These are phyloP conservation scores for Phlogophora meticulosa DNA, from an alignment of 2,888 invertebrate species.

Conservation along the genomic window DNA sequence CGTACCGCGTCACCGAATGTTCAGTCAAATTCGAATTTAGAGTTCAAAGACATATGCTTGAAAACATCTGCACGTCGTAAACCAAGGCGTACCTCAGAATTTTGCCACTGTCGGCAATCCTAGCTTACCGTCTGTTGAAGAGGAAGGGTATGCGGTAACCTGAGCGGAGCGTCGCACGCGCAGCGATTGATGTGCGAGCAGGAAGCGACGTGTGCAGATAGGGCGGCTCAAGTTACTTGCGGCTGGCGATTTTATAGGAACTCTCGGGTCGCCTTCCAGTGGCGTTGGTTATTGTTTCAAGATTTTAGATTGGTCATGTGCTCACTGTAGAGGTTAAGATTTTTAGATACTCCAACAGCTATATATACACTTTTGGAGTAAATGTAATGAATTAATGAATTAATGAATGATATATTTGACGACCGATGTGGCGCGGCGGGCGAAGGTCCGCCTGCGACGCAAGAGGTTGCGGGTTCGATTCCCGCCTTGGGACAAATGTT, in stretches of 20 bases:
- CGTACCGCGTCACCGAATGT: too few relatives aligned
- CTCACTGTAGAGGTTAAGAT: not conserved
- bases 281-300: slow-evolving; percentile 34
- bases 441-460: too few relatives aligned
- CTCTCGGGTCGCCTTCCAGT: slow-evolving; percentile 19
- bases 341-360: not conserved
- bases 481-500: too few relatives aligned
- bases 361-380: not conserved
- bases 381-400: too few relatives aligned
- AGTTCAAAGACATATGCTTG: too few relatives aligned
- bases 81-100: not conserved
- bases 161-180: slow-evolving; percentile 51
- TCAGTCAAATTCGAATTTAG: too few relatives aligned
- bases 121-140: slow-evolving; percentile 13
- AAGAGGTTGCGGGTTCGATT: too few relatives aligned
- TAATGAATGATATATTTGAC: too few relatives aligned
- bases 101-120: slow-evolving; percentile 8
- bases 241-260: slow-evolving; percentile 34
- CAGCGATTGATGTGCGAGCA: slow-evolving; percentile 56
- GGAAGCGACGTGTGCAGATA: slow-evolving; percentile 60
- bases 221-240: slow-evolving; percentile 49
- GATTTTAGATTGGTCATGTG: slow-evolving; percentile 34
- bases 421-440: too few relatives aligned
- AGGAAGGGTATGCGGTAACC: slow-evolving; percentile 60
- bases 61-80: not conserved